Base-by-base conservation (phyloP, 2,888 invertebrate genomes). In the Lacanobia oleracea region DNA sequence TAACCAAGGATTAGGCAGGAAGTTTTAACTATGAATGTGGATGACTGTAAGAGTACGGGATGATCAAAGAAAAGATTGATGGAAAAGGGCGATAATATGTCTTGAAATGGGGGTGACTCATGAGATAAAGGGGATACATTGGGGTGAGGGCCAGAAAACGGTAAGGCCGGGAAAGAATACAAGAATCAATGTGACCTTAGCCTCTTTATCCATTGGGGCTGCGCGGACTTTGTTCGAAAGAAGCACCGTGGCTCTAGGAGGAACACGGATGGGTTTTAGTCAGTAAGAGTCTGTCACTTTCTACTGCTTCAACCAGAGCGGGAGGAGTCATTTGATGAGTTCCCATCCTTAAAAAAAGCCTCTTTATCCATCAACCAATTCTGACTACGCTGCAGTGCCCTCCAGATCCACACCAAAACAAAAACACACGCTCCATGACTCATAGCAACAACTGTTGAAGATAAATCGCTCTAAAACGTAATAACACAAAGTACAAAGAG, bases 401-500 rank as follows among this genome's bases (percentile, higher is more conserved):
- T 21, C 18, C 6, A 45, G n/a, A 53, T 27, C 9, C 18, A 48
- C 37, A 27, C 9, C 10, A 56, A 61, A 67, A 64, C 66, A 61
- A 64, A 72, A 72, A 33, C 45, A 57, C 53, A 60, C 33, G 48
- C 21, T 48, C 7, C 27, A 62, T 77, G 77, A 77, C 43, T 79
- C 81, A 80, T 53, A 10, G 6, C 10, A 65, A 48, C 48, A 43
- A 65, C n/a, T 48, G 62, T 45, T 75, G 33, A 51, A 75, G 37
- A 67, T 59, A 63, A 79, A 73, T 64, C 12, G 18, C 33, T 48
- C 18, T 43, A 43, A 62, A 74, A 71, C 64, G 77, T 54, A 71
- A 77, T 56, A 71, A 60, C 75, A 50, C 54, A 37, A 63, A 67
- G 67, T 37, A 65, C 79, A 74, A 70, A 82, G 78, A 78, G 70